Evolutionary conservation across 2,113 vertebrate genomes (phyloP).

Genomic region (Clinocottus analis): DNA sequence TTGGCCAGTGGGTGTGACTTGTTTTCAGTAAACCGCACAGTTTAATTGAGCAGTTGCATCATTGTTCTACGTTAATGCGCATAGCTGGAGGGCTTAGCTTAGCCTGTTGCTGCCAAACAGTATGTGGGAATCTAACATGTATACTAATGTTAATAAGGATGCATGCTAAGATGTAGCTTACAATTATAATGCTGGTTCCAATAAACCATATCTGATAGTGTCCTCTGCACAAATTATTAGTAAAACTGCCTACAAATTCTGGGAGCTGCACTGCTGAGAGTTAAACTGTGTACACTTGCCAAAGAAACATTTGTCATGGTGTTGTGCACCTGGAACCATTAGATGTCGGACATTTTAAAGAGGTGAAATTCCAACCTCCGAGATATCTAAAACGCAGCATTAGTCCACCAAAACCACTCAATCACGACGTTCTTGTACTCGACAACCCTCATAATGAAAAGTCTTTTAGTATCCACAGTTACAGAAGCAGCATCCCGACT

Average conservation of each 20-base stretch:
- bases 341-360: neutral
- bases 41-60: neutral
- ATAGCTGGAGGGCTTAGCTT: neutral
- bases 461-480: neutral
- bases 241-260: too few relatives aligned
- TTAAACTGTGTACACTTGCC: too few relatives aligned
- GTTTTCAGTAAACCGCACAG: conserved; percentile 4
- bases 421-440: neutral
- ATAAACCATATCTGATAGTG: too few relatives aligned
- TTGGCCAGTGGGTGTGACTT: conserved; percentile 5
- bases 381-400: neutral
- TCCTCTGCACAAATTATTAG: too few relatives aligned
- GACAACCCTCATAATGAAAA: neutral
- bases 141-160: neutral
- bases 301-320: neutral
- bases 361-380: neutral
- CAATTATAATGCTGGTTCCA: neutral
- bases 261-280: too few relatives aligned
- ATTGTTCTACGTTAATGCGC: neutral
- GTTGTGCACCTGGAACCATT: neutral
- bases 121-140: neutral
- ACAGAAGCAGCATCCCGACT: neutral
- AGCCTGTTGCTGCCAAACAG: neutral
- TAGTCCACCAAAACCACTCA: neutral
- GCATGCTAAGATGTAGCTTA: neutral